Conservation (phyloP, 2,113 vertebrate species). For the Macaca nemestrina region DNA sequence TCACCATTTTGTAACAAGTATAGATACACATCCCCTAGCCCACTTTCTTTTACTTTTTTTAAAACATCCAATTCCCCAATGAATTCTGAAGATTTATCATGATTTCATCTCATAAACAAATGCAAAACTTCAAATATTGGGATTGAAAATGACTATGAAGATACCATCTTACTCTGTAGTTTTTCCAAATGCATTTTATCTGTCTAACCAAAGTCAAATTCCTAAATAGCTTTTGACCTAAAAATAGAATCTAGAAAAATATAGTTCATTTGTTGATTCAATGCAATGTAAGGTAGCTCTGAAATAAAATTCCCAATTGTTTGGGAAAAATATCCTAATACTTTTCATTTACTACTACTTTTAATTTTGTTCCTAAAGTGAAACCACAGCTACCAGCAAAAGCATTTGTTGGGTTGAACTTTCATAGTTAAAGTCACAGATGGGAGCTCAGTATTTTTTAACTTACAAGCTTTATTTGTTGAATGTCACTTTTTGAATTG, state of each 20-base stretch:
- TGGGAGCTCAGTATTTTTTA: background rate
- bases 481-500: background rate
- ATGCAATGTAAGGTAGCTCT: background rate
- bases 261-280: background rate
- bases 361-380: background rate
- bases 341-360: background rate
- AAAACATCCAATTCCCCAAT: background rate
- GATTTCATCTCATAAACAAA: background rate
- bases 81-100: background rate
- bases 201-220: background rate
- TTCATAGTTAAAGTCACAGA: background rate
- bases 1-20: background rate
- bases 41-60: background rate
- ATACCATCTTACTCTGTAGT: background rate
- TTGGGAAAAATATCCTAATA: background rate
- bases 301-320: background rate
- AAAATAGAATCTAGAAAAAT: conserved; percentile 1
- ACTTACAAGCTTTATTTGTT: background rate
- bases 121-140: background rate
- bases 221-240: background rate
- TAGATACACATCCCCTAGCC: background rate
- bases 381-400: background rate
- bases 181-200: background rate
- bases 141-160: background rate
- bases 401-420: background rate